Evolutionary conservation across 2,888 invertebrate species (phyloP), one percentile per base, ranked within the genome.

Genomic region (Drosophila maculinotata): DNA sequence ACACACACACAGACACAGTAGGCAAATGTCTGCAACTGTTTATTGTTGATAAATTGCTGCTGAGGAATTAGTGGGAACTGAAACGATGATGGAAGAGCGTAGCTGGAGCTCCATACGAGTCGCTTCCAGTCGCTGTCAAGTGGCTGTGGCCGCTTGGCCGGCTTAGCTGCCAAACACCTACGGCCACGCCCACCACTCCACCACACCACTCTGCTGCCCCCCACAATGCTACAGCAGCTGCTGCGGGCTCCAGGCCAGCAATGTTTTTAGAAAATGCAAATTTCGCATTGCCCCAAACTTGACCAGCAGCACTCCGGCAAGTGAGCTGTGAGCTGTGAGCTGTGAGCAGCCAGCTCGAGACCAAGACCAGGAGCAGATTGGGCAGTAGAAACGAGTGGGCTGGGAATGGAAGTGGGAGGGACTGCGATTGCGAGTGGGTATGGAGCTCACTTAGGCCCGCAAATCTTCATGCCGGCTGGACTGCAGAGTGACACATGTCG

Each of bases 401-500:
- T 33, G 41, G 3, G 14, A n/a, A n/a, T n/a, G n/a, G n/a, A n/a
- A n/a, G n/a, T n/a, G 35, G 5, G 5, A 35, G 33, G 14, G 9
- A 10, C 15, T 26, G 30, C 23, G 23, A 14, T 41, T 28, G 9
- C 1, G 12, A 3, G 31, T 12, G 41, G 20, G 44, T 45, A 48
- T 25, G 56, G 36, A 57, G 71, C 67, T 53, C 57, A 69, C 41
- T 62, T 76, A 69, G 87, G 87, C 71, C 59, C 69, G 81, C 81
- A 87, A 89, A 88, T 85, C 85, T 89, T 89, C 67, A 87, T 89
- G 86, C 79, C 84, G 73, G 81, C 75, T 77, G 78, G 87, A 79
- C 75, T 79, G 87, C 79, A 85, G 90, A 89, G 88, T 89, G 89
- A 90, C 89, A 89, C 90, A 89, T 89, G 90, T 90, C 89, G 90